Evolutionary conservation across 2,113 vertebrate species (phyloP).

Genomic region (Regulus satrapa): DNA sequence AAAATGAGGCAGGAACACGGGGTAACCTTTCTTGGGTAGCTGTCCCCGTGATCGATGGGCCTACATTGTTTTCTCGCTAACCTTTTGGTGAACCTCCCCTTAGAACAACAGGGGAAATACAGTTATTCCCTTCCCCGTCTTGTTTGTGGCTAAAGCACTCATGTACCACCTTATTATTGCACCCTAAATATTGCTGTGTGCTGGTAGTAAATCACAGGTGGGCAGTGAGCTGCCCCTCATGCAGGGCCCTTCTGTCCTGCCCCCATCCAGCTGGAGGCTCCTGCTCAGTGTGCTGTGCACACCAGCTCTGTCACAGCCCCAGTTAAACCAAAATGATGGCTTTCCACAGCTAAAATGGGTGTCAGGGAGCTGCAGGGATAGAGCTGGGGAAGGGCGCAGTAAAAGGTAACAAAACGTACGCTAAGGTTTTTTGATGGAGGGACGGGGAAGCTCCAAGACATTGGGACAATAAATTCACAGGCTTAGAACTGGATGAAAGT

Average conservation of each 20-base stretch:
- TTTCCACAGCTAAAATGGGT: neutral
- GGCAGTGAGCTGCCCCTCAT: neutral
- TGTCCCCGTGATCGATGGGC: constrained; percentile 63
- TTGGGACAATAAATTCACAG: neutral
- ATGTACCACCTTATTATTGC: neutral
- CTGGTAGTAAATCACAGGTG: neutral
- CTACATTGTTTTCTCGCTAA: constrained; percentile 67
- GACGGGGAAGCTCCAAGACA: neutral
- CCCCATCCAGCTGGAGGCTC: neutral
- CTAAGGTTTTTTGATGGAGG: neutral
- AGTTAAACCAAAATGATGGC: neutral
- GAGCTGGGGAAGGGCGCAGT: neutral
- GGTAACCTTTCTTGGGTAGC: constrained; percentile 61
- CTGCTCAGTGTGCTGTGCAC: rapidly evolving
- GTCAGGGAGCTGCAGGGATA: neutral
- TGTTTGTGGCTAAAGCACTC: constrained; percentile 52
- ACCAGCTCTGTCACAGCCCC: rapidly evolving
- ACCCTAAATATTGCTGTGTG: neutral
- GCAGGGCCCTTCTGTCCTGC: neutral
- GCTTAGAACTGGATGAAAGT: neutral
- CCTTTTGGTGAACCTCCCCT: constrained; percentile 69
- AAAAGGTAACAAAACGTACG: rapidly evolving
- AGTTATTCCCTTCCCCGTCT: constrained; percentile 54
- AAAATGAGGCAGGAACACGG: constrained; percentile 42
- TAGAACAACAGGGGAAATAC: constrained; percentile 61